Evolutionary conservation across 2,888 invertebrate genomes (phyloP), one percentile per base, ranked within the genome.

Genomic region (Drosophila heteroneura): DNA sequence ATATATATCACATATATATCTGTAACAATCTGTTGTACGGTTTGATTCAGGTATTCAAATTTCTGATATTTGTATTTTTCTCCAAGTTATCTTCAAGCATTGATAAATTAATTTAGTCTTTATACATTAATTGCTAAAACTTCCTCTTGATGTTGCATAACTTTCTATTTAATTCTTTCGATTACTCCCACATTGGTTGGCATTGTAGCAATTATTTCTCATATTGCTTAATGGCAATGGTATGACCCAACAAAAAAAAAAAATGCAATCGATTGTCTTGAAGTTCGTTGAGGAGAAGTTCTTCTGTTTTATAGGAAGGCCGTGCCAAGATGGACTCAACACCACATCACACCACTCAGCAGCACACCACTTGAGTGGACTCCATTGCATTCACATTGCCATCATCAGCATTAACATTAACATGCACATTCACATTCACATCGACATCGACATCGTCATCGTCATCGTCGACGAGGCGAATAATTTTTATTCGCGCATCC

Each of bases 401-500:
- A 54, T 56, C 74, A 39, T 57, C 57, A 30, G 35, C 41, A 14
- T 53, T 30, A 51, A 57, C 35, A 57, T 56, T 54, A 41, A 51
- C 32, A 64, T 69, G 28, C 41, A 57, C 41, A 67, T 56, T 28
- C 32, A 44, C 51, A 72, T 58, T 35, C 10, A 28, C 51, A 22
- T 51, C 41, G 16, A 19, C 51, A 64, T 47, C 35, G 35, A 14
- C 30, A 57, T 30, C 41, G 35, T 0, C 26, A 39, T 52, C 41
- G 12, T 30, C 61, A 35, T 30, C 44, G 37, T 73, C 77, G 62
- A 62, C 74, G 57, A 68, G 65, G 77, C 79, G 73, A 67, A 84
- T 90, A 90, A 90, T 91, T 90, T 85, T 91, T 87, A 91, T 91
- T 86, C 84, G 84, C 84, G 89, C 91, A 91, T 91, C 90, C 91